A percentile compares a stretch with the other conserved stretches of the same genome.
phyloP scores from a whole-genome alignment of 2,113 vertebrate species.

The Phalacrocorax carbo region DNA sequence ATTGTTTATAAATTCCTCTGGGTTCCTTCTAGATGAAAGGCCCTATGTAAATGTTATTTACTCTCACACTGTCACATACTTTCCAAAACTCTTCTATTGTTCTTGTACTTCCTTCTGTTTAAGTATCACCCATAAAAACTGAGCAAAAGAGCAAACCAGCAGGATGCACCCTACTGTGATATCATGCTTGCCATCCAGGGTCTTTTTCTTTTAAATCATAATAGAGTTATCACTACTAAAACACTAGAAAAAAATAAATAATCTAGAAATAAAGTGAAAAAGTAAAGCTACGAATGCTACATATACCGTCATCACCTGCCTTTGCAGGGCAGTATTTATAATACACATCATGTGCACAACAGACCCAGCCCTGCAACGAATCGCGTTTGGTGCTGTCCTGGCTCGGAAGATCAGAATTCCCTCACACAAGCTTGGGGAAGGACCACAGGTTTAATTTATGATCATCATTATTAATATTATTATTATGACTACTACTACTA shows the following conservation, averaged over 20 bases:
- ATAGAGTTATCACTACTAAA: not conserved
- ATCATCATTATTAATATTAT: not conserved
- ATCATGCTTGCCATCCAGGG: not conserved
- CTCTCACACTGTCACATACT: conserved; percentile 37
- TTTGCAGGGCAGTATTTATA: not conserved
- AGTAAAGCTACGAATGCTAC: not conserved
- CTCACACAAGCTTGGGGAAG: not conserved
- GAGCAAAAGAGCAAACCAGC: not conserved
- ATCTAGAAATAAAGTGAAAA: not conserved
- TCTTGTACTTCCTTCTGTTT: conserved; percentile 54
- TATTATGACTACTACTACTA: not conserved
- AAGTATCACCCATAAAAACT: not conserved
- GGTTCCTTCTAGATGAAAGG: conserved; percentile 61
- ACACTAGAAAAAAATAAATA: not conserved
- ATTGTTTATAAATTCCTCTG: conserved; percentile 63
- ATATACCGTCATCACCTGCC: accelerated
- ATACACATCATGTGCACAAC: accelerated
- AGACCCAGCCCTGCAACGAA: not conserved
- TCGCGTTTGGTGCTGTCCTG: accelerated
- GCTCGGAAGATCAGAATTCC: not conserved
- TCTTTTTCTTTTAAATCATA: not conserved
- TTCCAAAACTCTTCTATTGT: conserved; percentile 58
- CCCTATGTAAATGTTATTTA: conserved; percentile 42
- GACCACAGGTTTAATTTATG: not conserved
- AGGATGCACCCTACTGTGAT: not conserved